These are phyloP conservation scores for Danionella cerebrum DNA, from an alignment of 2,113 vertebrate species.

Conservation along the genomic window DNA sequence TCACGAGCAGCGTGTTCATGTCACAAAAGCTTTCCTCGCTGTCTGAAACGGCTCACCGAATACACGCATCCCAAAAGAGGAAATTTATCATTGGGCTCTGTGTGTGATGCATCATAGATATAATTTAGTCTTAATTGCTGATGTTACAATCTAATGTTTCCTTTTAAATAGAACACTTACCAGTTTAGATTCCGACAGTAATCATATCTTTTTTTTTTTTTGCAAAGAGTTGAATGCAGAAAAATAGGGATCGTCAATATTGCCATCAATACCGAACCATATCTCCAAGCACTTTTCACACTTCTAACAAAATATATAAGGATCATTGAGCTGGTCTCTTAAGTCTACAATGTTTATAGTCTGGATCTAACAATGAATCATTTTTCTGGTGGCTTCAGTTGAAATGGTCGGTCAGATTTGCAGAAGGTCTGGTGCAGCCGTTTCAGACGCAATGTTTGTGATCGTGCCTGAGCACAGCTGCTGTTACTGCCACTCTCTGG, in stretches of 20 bases:
- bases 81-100: conserved; percentile 1
- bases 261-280: not conserved
- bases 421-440: not conserved
- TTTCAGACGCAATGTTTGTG: conserved; percentile 21
- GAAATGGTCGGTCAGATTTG: not conserved
- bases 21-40: conserved; percentile 22
- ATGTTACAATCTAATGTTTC: not conserved
- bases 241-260: not conserved
- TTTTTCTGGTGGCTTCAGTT: not conserved
- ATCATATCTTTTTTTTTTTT: not conserved
- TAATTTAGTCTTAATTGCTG: not conserved
- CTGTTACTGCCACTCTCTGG: not conserved
- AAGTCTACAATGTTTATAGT: not conserved
- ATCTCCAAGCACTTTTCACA: conserved; percentile 30
- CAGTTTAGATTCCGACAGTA: too few species aligned
- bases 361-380: not conserved
- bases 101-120: not conserved
- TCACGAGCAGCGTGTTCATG: conserved; percentile 26
- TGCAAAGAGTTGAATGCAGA: not conserved
- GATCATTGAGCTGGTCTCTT: conserved; percentile 26
- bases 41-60: conserved; percentile 21
- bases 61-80: not conserved
- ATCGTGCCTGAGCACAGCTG: not conserved
- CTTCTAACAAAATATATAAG: not conserved
- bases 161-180: too few species aligned